Evolutionary conservation across 2,113 vertebrate genomes (phyloP).

Genomic region (Marcusenius ussheri): DNA sequence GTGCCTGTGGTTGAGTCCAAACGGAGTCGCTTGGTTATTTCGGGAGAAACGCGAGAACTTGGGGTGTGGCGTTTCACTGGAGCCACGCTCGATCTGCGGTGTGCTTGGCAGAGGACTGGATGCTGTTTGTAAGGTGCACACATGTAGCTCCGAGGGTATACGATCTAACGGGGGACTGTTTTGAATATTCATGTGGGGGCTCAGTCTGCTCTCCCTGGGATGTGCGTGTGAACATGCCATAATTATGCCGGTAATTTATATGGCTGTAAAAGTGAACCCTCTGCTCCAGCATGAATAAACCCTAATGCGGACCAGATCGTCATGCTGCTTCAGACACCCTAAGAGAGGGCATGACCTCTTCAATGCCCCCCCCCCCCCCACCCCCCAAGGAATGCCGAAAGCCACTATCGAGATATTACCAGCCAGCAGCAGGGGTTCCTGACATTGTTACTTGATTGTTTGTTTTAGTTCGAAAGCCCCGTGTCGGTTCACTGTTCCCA

Average conservation of each 20-base stretch:
- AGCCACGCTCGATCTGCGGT: background rate
- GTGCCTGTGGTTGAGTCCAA: background rate
- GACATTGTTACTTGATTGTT: background rate
- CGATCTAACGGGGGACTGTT: conserved; percentile 5
- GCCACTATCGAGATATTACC: background rate
- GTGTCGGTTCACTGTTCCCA: background rate
- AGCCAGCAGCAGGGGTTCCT: background rate
- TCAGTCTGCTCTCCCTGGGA: conserved; percentile 51
- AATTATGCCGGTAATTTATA: conserved; percentile 61
- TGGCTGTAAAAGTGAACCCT: conserved; percentile 57
- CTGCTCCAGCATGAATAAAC: conserved; percentile 49
- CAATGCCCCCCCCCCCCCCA: background rate
- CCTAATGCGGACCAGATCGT: conserved; percentile 54
- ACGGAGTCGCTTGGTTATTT: background rate
- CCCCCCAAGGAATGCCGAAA: background rate
- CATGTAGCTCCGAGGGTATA: conserved; percentile 24
- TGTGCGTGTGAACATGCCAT: conserved; percentile 47
- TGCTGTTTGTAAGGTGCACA: background rate
- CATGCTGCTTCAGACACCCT: background rate
- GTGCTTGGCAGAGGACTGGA: background rate
- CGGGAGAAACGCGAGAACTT: background rate
- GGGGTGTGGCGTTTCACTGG: background rate
- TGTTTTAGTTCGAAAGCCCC: background rate
- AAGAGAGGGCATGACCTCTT: conserved; percentile 1
- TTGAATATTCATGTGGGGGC: conserved; percentile 59